phyloP scores from a whole-genome alignment of 2,888 invertebrate genomes.

The Urechis unicinctus region DNA sequence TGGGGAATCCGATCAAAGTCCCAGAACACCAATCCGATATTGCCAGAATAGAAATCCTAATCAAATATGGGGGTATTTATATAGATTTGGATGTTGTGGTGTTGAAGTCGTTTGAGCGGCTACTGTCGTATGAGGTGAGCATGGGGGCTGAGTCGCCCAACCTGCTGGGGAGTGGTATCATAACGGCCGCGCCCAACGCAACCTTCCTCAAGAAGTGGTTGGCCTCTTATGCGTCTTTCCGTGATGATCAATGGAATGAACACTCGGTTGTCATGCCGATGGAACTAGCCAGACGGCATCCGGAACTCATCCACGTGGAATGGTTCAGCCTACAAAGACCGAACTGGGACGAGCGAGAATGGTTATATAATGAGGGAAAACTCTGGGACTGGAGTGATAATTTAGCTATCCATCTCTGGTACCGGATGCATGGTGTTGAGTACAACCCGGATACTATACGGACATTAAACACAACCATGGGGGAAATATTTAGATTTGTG shows the following conservation, averaged over 20 bases:
- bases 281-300: slow-evolving; percentile 14
- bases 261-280: slow-evolving; percentile 18
- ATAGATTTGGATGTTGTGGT: slow-evolving; percentile 38
- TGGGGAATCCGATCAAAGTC: slow-evolving; percentile 10
- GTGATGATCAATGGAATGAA: slow-evolving; percentile 17
- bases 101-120: slow-evolving; percentile 26
- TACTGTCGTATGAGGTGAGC: slow-evolving; percentile 27
- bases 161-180: slow-evolving; percentile 28
- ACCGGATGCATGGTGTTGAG: slow-evolving; percentile 13
- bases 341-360: slow-evolving; percentile 19
- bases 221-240: slow-evolving; percentile 22
- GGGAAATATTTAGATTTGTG: slow-evolving; percentile 20
- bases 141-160: slow-evolving; percentile 32
- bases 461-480: slow-evolving; percentile 19
- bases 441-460: slow-evolving; percentile 15
- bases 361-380: slow-evolving; percentile 14
- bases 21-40: slow-evolving; percentile 24
- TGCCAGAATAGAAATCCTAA: slow-evolving; percentile 18
- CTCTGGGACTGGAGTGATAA: slow-evolving; percentile 22
- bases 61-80: slow-evolving; percentile 38
- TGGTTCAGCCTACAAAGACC: slow-evolving; percentile 20
- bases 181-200: slow-evolving; percentile 27
- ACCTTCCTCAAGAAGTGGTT: slow-evolving; percentile 31
- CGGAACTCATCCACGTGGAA: slow-evolving; percentile 18
- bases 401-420: slow-evolving; percentile 22